These are phyloP conservation scores for Dryobotodes eremita DNA, from an alignment of 2,888 invertebrate genomes.

Conservation along the genomic window DNA sequence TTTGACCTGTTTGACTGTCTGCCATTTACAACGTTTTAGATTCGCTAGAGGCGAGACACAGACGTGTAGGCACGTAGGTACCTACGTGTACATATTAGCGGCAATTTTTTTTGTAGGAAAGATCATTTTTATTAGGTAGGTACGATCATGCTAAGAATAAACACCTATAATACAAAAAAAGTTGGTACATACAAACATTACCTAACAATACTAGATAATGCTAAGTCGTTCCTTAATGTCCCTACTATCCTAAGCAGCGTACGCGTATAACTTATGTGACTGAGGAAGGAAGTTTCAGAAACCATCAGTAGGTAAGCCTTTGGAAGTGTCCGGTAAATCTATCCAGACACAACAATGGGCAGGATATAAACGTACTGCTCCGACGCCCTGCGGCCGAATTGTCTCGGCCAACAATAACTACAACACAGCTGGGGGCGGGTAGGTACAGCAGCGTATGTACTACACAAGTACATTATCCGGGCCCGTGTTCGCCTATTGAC, in stretches of 20 bases:
- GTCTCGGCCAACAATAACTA: conserved; percentile 61
- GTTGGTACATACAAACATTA: background rate
- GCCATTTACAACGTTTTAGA: conserved; percentile 20
- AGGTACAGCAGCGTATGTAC: conserved; percentile 27
- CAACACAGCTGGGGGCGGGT: conserved; percentile 46
- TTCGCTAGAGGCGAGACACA: conserved; percentile 1
- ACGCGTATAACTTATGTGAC: conserved; percentile 33
- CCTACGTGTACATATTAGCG: conserved; percentile 20
- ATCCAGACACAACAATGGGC: conserved; percentile 56
- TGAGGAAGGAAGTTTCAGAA: conserved; percentile 55
- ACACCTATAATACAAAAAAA: background rate
- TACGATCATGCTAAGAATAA: conserved; percentile 30
- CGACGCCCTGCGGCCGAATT: conserved; percentile 53
- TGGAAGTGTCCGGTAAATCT: conserved; percentile 61
- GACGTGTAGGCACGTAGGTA: conserved; percentile 12
- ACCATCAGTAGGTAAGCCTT: conserved; percentile 40
- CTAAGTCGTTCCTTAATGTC: conserved; percentile 2
- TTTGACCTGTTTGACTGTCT: conserved; percentile 32
- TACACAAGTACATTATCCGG: conserved; percentile 49
- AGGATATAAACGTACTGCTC: conserved; percentile 55
- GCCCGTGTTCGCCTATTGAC: conserved; percentile 59
- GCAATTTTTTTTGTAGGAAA: conserved; percentile 19
- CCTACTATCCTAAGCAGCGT: conserved; percentile 8
- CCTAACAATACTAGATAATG: background rate
- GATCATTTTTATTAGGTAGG: conserved; percentile 21